Base-by-base conservation (phyloP, 2,797 vertebrate genomes). In the Epinephelus coioides region DNA sequence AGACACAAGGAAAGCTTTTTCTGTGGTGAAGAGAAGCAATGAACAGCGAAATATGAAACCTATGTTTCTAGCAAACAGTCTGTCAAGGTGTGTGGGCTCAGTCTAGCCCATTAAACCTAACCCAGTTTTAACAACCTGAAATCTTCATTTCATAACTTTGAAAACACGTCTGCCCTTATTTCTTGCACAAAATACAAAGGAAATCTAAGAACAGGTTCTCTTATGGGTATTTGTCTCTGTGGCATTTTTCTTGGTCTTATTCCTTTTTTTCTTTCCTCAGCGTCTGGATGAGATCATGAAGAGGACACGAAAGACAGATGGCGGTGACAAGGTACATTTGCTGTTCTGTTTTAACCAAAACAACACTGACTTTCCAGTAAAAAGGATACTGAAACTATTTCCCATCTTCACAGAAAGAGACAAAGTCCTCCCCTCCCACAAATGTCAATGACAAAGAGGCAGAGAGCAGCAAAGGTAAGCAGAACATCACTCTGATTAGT, bases 231-330 rank as follows among this genome's bases (percentile, higher is more conserved):
- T 61, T 59, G 30, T 4, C 40, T 43, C 18, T 25, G 66, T 54
- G 30, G 15, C 47, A 65, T 27, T 76, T 51, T 65, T 7, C 21
- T 59, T 72, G 8, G 30, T 57, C 60, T 68, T 51, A 76, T 72
- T 64, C 0, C 10, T 75, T n/a, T 47, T 47, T 66, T 73, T 66
- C 15, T 64, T 10, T 76, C 66, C 46, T 55, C 94, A 99, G 98
- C 97, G 98, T 69, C 95, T 99, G 89, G 98, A 99, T 23, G 97
- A 99, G 93, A 99, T 99, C 85, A 99, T 99, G 98, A 99, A 99
- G 95, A 96, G 98, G 89, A 99, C 98, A 1, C 97, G 98, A 71
- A 99, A 97, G 85, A 96, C 97, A 0, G 98, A 99, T 0, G 83
- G 86, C n/a, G 92, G 89, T 0, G 97, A 98, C 73, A 98, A 98